Percentiles rank a stretch among this genome's conserved stretches.
Evolutionary conservation across 2,113 vertebrate species (phyloP).

Genomic region (Sterrhoptilus dennistouni): DNA sequence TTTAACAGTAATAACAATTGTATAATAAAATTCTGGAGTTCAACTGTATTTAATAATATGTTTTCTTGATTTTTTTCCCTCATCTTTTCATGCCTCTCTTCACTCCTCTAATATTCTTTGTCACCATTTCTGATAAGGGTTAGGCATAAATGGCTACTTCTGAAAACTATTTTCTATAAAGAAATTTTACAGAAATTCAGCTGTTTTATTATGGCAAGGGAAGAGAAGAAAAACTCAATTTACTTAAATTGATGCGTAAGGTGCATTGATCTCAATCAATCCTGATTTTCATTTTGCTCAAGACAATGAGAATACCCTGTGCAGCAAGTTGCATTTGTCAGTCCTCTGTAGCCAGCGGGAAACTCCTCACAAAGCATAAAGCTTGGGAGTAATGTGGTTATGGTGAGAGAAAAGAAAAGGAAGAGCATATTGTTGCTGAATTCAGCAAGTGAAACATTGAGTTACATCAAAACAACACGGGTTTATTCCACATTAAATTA

Average conservation of each 20-base stretch:
- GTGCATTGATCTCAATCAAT: background rate
- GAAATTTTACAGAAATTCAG: background rate
- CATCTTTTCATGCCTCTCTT: background rate
- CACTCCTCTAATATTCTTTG: background rate
- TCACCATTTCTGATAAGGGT: background rate
- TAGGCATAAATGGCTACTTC: background rate
- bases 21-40: background rate
- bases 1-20: background rate
- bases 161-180: background rate
- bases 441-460: background rate
- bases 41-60: background rate
- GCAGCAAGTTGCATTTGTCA: background rate
- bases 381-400: background rate
- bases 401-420: background rate
- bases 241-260: background rate
- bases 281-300: background rate
- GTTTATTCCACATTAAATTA: background rate
- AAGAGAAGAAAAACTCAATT: background rate
- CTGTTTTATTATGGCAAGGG: background rate
- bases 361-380: background rate
- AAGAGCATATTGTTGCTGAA: background rate
- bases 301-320: background rate
- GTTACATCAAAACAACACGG: background rate
- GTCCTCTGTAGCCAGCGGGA: fast-evolving
- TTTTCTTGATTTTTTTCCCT: background rate